These are phyloP conservation scores for Cavia aperea DNA, from an alignment of 2,113 vertebrate species.

Conservation along the genomic window DNA sequence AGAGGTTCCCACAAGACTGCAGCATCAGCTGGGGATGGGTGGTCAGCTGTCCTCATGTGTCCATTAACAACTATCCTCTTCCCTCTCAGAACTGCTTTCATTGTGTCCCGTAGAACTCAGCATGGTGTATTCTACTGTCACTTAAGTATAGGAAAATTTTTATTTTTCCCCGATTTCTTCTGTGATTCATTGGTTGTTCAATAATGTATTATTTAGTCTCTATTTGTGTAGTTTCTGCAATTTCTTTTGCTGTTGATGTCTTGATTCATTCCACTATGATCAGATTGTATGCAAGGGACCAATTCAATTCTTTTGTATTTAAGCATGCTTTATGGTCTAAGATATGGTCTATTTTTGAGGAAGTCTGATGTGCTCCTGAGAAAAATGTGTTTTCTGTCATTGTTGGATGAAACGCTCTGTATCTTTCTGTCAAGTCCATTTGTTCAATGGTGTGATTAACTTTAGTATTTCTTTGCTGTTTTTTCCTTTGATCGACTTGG, in stretches of 20 bases:
- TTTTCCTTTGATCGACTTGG: background rate
- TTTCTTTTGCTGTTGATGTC: background rate
- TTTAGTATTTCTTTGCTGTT: background rate
- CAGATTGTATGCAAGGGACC: background rate
- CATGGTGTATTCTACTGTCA: background rate
- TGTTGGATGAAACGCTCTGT: background rate
- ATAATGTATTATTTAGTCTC: background rate
- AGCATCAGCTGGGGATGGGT: background rate
- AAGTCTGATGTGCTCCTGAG: background rate
- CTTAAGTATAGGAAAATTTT: background rate
- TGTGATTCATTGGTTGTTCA: background rate
- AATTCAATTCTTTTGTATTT: background rate
- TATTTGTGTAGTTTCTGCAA: background rate
- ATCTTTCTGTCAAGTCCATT: background rate
- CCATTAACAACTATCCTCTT: background rate
- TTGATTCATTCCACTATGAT: background rate
- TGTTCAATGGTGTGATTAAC: background rate
- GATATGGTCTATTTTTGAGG: background rate
- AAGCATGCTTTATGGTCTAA: background rate
- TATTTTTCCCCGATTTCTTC: background rate
- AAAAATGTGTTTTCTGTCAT: background rate
- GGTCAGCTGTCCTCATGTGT: background rate
- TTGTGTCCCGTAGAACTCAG: background rate
- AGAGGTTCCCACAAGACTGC: background rate
- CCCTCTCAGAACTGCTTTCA: background rate